Evolutionary conservation across 1,140 invertebrate genomes (phyloP).

Genomic region (Melanaphis sacchari): DNA sequence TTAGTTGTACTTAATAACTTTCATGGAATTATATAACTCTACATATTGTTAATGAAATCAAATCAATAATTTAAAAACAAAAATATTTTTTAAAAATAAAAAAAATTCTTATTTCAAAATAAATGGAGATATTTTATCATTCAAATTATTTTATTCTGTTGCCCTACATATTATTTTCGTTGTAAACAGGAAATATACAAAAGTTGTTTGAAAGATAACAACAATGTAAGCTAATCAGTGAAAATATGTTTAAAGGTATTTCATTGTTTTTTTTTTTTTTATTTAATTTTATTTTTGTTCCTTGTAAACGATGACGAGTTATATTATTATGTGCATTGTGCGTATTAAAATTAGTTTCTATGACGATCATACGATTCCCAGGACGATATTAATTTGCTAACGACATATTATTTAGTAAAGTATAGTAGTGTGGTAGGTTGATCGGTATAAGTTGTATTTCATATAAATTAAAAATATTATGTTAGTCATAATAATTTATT

Average conservation of each 20-base stretch:
- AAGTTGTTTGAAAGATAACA: not conserved
- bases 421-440: not conserved
- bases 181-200: not conserved
- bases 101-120: not conserved
- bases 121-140: not conserved
- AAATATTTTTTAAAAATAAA: not conserved
- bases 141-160: not conserved
- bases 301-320: not conserved
- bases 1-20: not conserved
- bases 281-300: not conserved
- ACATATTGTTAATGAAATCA: not conserved
- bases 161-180: not conserved
- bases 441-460: not conserved
- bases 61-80: not conserved
- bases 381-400: not conserved
- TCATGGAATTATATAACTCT: not conserved
- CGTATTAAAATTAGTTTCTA: not conserved
- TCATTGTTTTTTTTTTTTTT: not conserved
- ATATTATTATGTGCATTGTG: not conserved
- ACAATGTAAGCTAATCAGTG: conserved; percentile 1
- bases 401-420: not conserved
- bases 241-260: not conserved
- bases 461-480: not conserved
- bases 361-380: not conserved
- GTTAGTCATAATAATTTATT: too few species aligned